Percentiles rank a stretch among this genome's conserved stretches.
Conservation (phyloP, 1,140 invertebrate genomes). For the Argopecten irradians region DNA sequence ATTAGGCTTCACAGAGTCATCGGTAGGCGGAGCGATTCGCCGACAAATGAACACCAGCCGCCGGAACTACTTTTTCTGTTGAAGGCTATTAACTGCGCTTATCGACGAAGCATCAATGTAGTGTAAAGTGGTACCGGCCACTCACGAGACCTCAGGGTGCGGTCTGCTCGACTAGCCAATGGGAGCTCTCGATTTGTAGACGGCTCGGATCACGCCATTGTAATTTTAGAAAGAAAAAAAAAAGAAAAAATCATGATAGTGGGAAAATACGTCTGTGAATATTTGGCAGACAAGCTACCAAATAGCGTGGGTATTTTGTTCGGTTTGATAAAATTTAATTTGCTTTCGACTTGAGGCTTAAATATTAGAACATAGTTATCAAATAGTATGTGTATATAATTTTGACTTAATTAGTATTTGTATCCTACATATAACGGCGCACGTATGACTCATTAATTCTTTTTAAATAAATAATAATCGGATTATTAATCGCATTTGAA, state of each 20-base stretch:
- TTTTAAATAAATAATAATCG: too few species aligned
- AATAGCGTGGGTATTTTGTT: too few species aligned
- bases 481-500: too few species aligned
- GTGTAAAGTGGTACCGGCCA: background rate
- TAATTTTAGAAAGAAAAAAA: background rate
- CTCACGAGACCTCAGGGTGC: background rate
- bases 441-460: too few species aligned
- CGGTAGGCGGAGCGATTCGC: slow-evolving; percentile 2
- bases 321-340: too few species aligned
- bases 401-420: too few species aligned
- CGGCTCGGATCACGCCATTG: background rate
- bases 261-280: background rate
- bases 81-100: background rate
- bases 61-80: background rate
- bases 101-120: background rate
- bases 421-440: too few species aligned
- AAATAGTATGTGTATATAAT: too few species aligned
- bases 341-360: too few species aligned
- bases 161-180: background rate
- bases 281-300: background rate
- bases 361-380: too few species aligned
- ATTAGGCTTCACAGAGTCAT: background rate
- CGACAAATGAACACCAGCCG: background rate
- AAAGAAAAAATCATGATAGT: background rate
- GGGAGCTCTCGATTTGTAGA: background rate